Evolutionary conservation across 2,888 invertebrate species (phyloP).

Genomic region (Norana najaformis): DNA sequence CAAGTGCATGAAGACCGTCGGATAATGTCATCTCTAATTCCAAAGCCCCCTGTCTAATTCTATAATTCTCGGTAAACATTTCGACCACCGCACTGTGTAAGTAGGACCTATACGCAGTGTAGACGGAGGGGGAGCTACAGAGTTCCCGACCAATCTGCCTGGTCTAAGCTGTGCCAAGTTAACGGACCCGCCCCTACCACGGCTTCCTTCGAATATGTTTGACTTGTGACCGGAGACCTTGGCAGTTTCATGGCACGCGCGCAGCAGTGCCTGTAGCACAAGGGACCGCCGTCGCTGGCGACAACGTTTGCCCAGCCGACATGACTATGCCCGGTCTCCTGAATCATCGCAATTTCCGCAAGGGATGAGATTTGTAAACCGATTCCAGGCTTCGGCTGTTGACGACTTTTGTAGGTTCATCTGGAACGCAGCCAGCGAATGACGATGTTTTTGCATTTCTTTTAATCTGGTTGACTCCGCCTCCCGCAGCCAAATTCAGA

Average conservation of each 20-base stretch:
- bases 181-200: background rate
- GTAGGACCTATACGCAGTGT: background rate
- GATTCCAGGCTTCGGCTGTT: background rate
- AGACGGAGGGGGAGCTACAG: background rate
- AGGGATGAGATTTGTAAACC: background rate
- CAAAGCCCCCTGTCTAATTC: background rate
- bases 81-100: background rate
- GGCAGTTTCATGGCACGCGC: background rate
- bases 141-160: background rate
- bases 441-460: background rate
- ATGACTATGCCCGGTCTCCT: background rate
- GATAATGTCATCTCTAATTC: too few species aligned
- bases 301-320: constrained; percentile 13
- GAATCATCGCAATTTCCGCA: background rate
- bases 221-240: background rate
- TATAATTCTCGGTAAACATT: background rate
- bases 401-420: background rate
- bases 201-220: background rate
- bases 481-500: background rate
- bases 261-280: background rate
- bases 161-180: too few species aligned
- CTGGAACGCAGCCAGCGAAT: background rate
- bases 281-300: background rate
- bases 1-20: too few species aligned
- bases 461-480: background rate